Conservation (phyloP, 1,140 invertebrate species). For the Drosophila lacteicornis region DNA sequence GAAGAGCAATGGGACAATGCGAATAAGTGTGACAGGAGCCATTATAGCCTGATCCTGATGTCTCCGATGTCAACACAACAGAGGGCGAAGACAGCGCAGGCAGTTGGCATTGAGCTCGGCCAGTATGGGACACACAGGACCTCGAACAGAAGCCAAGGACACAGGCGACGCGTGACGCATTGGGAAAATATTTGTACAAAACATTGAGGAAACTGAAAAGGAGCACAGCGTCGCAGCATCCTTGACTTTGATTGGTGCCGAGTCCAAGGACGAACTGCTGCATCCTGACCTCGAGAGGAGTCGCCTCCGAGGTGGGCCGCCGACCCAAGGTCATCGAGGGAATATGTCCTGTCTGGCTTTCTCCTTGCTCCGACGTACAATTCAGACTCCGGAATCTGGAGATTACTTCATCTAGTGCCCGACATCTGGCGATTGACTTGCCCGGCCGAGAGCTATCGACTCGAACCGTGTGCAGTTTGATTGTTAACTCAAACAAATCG, state of each 20-base stretch:
- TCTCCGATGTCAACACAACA: slow-evolving; percentile 68
- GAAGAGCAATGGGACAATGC: slow-evolving; percentile 63
- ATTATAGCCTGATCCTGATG: slow-evolving; percentile 66
- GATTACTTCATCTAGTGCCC: slow-evolving; percentile 63
- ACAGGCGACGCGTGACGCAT: slow-evolving; percentile 75
- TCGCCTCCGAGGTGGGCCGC: slow-evolving; percentile 26
- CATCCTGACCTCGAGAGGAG: slow-evolving; percentile 56
- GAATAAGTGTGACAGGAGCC: slow-evolving; percentile 81
- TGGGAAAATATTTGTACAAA: slow-evolving; percentile 72
- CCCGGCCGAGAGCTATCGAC: slow-evolving; percentile 11
- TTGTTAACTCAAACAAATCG: slow-evolving; percentile 59
- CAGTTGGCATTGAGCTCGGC: slow-evolving; percentile 59
- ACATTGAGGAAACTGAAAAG: slow-evolving; percentile 58
- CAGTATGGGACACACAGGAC: slow-evolving; percentile 44
- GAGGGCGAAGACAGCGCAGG: slow-evolving; percentile 43
- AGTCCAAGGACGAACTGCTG: slow-evolving; percentile 51
- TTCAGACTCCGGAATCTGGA: slow-evolving; percentile 22
- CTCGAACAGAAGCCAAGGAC: slow-evolving; percentile 78
- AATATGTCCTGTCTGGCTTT: slow-evolving; percentile 30
- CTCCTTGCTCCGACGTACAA: slow-evolving; percentile 29
- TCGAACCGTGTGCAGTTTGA: slow-evolving; percentile 33
- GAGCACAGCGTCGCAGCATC: slow-evolving; percentile 58
- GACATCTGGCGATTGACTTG: slow-evolving; percentile 36
- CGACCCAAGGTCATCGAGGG: slow-evolving; percentile 60
- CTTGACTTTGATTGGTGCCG: slow-evolving; percentile 73